Evolutionary conservation across 2,113 vertebrate genomes (phyloP).

Genomic region (Myrmecobius fasciatus): DNA sequence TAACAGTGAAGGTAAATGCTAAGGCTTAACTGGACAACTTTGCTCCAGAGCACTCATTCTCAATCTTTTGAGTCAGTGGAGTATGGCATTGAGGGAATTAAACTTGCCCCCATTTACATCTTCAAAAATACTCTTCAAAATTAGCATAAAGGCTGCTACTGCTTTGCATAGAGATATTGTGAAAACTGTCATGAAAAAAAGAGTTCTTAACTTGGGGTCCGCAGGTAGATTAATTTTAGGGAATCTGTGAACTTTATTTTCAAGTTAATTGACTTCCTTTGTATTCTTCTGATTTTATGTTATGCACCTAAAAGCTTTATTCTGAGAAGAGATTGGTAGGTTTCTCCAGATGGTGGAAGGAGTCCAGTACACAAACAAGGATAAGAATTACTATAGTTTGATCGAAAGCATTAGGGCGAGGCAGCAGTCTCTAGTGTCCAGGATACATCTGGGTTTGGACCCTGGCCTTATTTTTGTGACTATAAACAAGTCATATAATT

Average conservation of each 20-base stretch:
- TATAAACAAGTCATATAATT: neutral
- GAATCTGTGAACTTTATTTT: neutral
- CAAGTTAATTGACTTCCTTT: neutral
- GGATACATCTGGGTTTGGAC: neutral
- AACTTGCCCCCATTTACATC: neutral
- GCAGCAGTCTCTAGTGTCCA: neutral
- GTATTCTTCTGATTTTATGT: neutral
- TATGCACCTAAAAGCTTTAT: neutral
- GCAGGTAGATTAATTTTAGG: too few relatives aligned
- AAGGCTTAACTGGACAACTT: neutral
- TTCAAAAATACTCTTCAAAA: neutral
- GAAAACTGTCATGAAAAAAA: neutral
- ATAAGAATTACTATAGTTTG: neutral
- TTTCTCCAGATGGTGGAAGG: neutral
- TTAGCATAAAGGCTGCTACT: neutral
- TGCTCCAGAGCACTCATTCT: neutral
- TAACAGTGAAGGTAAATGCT: neutral
- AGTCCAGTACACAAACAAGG: neutral
- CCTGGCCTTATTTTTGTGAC: neutral
- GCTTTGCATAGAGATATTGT: neutral
- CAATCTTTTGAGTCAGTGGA: constrained; percentile 2
- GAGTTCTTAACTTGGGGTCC: neutral
- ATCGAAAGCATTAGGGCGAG: neutral
- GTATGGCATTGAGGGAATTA: neutral
- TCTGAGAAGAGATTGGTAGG: neutral